A percentile compares a stretch with the other conserved stretches of the same genome.
Conservation (phyloP, 2,888 invertebrate genomes). For the Apamea monoglypha region DNA sequence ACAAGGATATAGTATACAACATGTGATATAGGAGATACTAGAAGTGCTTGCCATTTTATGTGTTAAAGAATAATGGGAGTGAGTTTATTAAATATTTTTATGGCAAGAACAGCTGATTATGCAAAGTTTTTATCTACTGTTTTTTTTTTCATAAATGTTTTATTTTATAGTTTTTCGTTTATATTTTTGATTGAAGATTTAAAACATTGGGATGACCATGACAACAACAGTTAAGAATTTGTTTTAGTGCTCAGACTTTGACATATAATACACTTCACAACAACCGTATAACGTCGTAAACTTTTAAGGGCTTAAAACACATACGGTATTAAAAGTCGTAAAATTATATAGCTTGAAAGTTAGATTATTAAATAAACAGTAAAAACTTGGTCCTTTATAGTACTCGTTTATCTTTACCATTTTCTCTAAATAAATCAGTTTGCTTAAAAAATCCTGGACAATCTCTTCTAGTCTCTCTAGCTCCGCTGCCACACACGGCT, state of each 20-base stretch:
- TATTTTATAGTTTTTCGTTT: background rate
- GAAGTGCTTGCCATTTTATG: slow-evolving; percentile 26
- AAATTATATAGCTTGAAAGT: background rate
- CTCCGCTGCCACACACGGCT: slow-evolving; percentile 40
- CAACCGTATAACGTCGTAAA: background rate
- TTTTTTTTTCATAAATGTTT: background rate
- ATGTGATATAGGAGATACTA: slow-evolving; percentile 16
- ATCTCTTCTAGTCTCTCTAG: slow-evolving; percentile 21
- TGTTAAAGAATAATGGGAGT: background rate
- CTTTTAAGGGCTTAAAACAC: too few species aligned
- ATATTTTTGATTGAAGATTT: background rate
- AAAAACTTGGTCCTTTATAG: too few species aligned
- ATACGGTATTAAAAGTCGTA: background rate
- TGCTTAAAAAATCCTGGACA: background rate
- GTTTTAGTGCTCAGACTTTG: background rate
- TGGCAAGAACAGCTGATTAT: background rate
- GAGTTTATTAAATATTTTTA: slow-evolving; percentile 6
- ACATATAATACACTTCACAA: background rate
- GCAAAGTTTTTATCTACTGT: background rate
- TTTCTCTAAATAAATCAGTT: slow-evolving; percentile 12
- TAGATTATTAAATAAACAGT: background rate
- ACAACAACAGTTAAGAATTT: background rate
- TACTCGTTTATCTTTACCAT: background rate
- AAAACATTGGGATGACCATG: background rate
- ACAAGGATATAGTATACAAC: slow-evolving; percentile 39